A percentile compares a stretch with the other conserved stretches of the same genome.
Conservation (phyloP, 2,888 invertebrate genomes). For the Zhengitettix transpicula region DNA sequence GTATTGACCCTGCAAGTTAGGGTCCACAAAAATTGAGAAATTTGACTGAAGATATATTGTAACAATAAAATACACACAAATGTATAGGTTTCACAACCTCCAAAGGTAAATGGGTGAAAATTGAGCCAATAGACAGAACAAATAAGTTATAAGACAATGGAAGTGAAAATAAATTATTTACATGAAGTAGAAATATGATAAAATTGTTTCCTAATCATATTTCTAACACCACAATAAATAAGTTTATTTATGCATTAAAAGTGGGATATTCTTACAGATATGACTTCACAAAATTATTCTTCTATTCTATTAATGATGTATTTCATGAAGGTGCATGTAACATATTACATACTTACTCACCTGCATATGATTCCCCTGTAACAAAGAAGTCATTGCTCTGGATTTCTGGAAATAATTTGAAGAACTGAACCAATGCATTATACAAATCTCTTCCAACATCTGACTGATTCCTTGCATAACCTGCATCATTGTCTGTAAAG, state of each 20-base stretch:
- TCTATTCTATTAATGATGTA: background rate
- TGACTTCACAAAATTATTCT: background rate
- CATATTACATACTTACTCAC: too few relatives aligned
- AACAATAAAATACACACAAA: too few relatives aligned
- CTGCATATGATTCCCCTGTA: conserved; percentile 81
- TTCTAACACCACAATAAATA: background rate
- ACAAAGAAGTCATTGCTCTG: conserved; percentile 64
- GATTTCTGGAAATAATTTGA: conserved; percentile 61
- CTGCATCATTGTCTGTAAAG: conserved; percentile 50
- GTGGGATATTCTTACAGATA: background rate
- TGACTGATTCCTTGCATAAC: conserved; percentile 63
- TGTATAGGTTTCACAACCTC: too few relatives aligned
- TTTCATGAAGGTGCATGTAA: background rate
- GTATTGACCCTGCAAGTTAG: too few relatives aligned
- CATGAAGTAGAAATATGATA: too few relatives aligned
- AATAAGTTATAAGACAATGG: too few relatives aligned
- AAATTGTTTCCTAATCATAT: background rate
- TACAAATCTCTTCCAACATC: conserved; percentile 69
- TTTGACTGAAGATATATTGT: too few relatives aligned
- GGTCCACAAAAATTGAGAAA: too few relatives aligned
- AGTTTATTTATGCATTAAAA: too few relatives aligned
- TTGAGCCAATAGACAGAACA: too few relatives aligned
- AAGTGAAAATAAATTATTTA: too few relatives aligned
- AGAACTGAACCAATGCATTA: conserved; percentile 62
- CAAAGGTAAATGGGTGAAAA: too few relatives aligned